A percentile compares a stretch with the other conserved stretches of the same genome.
Conservation (phyloP, 2,113 vertebrate genomes). For the Catagonus wagneri region DNA sequence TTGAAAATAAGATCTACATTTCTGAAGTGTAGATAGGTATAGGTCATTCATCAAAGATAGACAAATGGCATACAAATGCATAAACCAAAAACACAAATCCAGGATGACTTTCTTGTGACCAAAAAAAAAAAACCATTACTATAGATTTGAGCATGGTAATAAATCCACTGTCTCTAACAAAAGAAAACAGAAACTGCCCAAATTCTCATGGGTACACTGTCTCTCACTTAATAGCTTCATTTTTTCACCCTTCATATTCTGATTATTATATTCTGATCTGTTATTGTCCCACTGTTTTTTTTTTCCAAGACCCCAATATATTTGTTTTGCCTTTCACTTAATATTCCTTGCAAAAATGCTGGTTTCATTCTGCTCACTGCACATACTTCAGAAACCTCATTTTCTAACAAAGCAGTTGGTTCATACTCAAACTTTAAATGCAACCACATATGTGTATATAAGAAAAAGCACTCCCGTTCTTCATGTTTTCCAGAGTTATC, state of each 20-base stretch:
- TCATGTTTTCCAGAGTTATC: constrained; percentile 73
- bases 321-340: constrained; percentile 75
- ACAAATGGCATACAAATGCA: constrained; percentile 13
- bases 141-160: not conserved
- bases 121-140: not conserved
- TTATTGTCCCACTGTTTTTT: constrained; percentile 52
- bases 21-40: not conserved
- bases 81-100: constrained; percentile 9
- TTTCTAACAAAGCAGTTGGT: constrained; percentile 68
- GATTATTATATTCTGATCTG: not conserved
- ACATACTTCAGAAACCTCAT: constrained; percentile 65
- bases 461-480: constrained; percentile 65
- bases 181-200: not conserved
- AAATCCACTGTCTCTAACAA: not conserved
- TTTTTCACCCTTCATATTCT: constrained; percentile 29
- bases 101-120: not conserved
- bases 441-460: constrained; percentile 14
- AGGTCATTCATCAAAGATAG: constrained; percentile 25
- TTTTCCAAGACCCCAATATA: constrained; percentile 37
- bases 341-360: constrained; percentile 77
- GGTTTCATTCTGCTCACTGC: constrained; percentile 74
- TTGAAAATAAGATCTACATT: constrained; percentile 53
- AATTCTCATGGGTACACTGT: not conserved
- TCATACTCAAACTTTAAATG: constrained; percentile 72
- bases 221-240: not conserved